Conservation (phyloP, 2,797 vertebrate genomes). For the Phrynocephalus vlangalii region DNA sequence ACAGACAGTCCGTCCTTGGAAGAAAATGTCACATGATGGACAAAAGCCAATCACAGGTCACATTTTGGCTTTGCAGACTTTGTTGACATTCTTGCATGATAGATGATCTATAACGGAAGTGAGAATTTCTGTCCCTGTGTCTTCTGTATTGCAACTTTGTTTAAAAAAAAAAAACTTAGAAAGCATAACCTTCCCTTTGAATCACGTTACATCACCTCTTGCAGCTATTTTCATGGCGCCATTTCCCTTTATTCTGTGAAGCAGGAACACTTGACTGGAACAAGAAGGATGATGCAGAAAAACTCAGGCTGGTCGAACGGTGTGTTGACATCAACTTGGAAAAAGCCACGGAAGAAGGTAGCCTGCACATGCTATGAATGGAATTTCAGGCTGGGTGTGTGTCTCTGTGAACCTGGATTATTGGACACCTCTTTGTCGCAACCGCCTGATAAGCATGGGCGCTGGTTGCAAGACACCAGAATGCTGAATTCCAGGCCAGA, state of each 20-base stretch:
- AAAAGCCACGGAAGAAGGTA: slow-evolving; percentile 26
- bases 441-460: not conserved
- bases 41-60: no score
- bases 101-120: no score
- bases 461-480: not conserved
- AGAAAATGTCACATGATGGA: no score
- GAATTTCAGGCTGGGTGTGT: not conserved
- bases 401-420: not conserved
- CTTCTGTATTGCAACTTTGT: no score
- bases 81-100: no score
- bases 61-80: no score
- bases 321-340: slow-evolving; percentile 16
- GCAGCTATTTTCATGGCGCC: no score
- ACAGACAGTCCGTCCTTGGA: no score
- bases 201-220: no score
- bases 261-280: not conserved
- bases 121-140: no score
- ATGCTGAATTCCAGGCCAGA: not conserved
- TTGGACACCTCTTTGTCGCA: not conserved
- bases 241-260: not conserved
- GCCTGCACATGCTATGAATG: not conserved
- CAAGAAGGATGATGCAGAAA: not conserved
- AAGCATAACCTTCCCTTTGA: no score
- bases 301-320: not conserved
- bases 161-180: no score